These are phyloP conservation scores for Eurosta solidaginis DNA, from an alignment of 1,140 invertebrate species.

Conservation along the genomic window DNA sequence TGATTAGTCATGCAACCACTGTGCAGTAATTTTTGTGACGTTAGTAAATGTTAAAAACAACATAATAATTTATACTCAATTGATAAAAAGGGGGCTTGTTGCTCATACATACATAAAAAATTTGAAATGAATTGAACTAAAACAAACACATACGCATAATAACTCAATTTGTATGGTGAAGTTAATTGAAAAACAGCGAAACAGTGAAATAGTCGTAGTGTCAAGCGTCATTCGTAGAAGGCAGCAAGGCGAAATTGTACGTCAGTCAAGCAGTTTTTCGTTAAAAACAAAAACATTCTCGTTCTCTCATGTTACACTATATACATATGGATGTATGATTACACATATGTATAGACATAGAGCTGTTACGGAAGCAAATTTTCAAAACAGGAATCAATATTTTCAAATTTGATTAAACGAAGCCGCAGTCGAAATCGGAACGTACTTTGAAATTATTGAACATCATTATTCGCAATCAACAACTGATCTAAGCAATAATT, in stretches of 20 bases:
- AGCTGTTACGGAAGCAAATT: too few species aligned
- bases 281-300: neutral
- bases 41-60: neutral
- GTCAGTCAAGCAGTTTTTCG: conserved; percentile 8
- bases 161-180: neutral
- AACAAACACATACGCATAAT: neutral
- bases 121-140: neutral
- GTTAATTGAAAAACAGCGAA: neutral
- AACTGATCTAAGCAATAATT: too few species aligned
- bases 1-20: too few species aligned
- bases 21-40: neutral
- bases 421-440: too few species aligned
- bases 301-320: too few species aligned
- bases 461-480: too few species aligned
- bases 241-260: neutral
- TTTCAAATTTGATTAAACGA: too few species aligned
- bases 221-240: neutral
- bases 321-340: too few species aligned
- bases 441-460: too few species aligned
- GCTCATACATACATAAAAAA: neutral
- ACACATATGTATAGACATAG: too few species aligned
- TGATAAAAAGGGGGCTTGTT: neutral
- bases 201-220: neutral
- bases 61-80: neutral
- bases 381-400: too few species aligned